A percentile compares a stretch with the other conserved stretches of the same genome.
Evolutionary conservation across 2,888 invertebrate species (phyloP).

Genomic region (Dichetophora obliterata): DNA sequence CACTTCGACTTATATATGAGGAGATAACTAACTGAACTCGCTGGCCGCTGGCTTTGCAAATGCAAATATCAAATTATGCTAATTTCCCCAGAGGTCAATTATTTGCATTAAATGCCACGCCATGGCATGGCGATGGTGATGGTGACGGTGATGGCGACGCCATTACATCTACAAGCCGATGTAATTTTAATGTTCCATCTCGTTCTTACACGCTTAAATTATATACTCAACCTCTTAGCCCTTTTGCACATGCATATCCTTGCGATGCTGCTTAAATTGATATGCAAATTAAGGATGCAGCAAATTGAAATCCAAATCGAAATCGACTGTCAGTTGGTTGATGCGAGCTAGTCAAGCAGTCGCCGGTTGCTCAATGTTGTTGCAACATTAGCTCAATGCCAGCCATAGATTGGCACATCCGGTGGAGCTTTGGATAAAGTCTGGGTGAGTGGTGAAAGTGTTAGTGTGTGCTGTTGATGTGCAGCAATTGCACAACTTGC

Average conservation of each 20-base stretch:
- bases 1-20: not conserved
- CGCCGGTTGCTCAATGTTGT: not conserved
- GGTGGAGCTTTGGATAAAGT: not conserved
- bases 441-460: not conserved
- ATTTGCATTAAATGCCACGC: slow-evolving; percentile 38
- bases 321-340: slow-evolving; percentile 19
- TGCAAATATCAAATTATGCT: slow-evolving; percentile 38
- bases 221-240: not conserved
- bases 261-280: slow-evolving; percentile 19
- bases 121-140: not conserved
- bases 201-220: not conserved
- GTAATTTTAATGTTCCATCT: not conserved
- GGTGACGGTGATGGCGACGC: not conserved
- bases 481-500: not conserved
- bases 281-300: slow-evolving; percentile 38
- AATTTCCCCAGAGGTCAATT: slow-evolving; percentile 39
- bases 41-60: slow-evolving; percentile 3
- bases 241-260: not conserved
- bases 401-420: not conserved
- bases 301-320: slow-evolving; percentile 36
- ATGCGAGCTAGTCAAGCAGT: not conserved
- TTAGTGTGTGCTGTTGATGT: not conserved
- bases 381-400: not conserved
- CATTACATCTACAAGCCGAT: not conserved
- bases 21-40: not conserved